Evolutionary conservation across 2,113 vertebrate species (phyloP).

Genomic region (Saimiri boliviensis): DNA sequence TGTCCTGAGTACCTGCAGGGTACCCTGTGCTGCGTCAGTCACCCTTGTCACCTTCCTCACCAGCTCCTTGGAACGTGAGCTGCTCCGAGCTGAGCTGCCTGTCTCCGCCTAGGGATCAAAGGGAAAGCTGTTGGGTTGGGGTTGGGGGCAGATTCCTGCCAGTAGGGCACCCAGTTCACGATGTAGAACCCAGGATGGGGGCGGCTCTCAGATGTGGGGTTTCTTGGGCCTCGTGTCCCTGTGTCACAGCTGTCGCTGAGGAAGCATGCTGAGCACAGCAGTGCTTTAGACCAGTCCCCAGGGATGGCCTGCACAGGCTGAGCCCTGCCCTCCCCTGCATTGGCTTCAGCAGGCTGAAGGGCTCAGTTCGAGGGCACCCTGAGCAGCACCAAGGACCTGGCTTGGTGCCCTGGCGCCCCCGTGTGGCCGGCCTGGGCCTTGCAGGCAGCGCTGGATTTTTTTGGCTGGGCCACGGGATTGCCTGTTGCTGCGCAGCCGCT

Average conservation of each 20-base stretch:
- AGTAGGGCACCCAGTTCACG: neutral
- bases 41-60: neutral
- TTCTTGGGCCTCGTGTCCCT: neutral
- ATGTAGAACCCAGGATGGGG: neutral
- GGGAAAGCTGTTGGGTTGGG: neutral
- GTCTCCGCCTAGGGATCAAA: no score
- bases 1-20: neutral
- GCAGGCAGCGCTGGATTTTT: neutral
- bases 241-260: neutral
- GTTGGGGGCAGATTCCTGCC: neutral
- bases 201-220: neutral
- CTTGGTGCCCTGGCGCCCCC: neutral
- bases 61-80: neutral
- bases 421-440: neutral
- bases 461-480: no score
- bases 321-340: neutral
- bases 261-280: neutral
- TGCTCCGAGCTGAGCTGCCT: neutral
- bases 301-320: neutral
- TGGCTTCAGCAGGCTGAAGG: neutral
- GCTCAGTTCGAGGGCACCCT: no score
- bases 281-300: neutral
- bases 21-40: neutral
- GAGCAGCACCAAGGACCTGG: neutral
- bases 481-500: neutral